Evolutionary conservation across 2,113 vertebrate species (phyloP).

Genomic region (Lepisosteus osseus): DNA sequence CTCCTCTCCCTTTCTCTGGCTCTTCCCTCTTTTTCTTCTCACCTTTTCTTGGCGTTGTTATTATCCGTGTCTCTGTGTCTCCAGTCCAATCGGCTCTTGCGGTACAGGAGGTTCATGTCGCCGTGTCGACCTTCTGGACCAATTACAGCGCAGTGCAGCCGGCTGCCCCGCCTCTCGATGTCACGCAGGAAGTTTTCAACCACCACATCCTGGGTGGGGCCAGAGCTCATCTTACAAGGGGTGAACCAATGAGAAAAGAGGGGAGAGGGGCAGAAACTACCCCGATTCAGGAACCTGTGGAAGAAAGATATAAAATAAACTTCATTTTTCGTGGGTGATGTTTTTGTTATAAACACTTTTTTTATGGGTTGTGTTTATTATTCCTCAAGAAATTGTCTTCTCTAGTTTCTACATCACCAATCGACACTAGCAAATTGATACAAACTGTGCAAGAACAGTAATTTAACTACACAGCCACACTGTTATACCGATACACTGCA

Average conservation of each 20-base stretch:
- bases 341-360: constrained; percentile 13
- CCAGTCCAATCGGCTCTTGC: constrained; percentile 75
- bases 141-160: constrained; percentile 72
- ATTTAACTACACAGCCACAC: not conserved
- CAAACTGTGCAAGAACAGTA: not conserved
- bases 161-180: constrained; percentile 75
- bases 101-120: constrained; percentile 78
- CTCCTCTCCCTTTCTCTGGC: not conserved
- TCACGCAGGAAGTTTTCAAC: constrained; percentile 79
- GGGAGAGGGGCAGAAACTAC: constrained; percentile 28
- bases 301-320: constrained; percentile 28
- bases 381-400: constrained; percentile 21
- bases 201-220: constrained; percentile 78
- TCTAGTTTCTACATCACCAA: constrained; percentile 19
- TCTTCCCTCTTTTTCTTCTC: constrained; percentile 24
- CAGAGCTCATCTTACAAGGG: constrained; percentile 76
- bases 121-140: constrained; percentile 64
- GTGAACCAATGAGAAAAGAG: constrained; percentile 39
- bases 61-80: constrained; percentile 68
- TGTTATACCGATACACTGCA: not conserved
- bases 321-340: constrained; percentile 29
- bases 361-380: constrained; percentile 23
- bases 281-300: constrained; percentile 52
- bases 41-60: constrained; percentile 64
- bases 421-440: not conserved